Evolutionary conservation across 2,888 invertebrate genomes (phyloP).

Genomic region (Rhimphoctona megacephalus): DNA sequence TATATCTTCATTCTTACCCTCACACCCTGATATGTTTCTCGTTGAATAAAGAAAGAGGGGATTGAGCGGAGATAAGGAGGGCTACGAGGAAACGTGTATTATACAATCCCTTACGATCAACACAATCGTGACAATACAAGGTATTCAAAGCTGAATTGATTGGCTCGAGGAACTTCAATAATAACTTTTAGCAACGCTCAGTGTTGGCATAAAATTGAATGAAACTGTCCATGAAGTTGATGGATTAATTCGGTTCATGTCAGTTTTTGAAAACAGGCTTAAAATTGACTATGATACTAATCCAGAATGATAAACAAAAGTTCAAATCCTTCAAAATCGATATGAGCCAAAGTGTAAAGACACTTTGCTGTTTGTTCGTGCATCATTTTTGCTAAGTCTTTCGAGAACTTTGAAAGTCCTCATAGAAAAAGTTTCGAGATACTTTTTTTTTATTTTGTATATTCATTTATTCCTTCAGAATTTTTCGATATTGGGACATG

Average conservation of each 20-base stretch:
- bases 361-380: not conserved
- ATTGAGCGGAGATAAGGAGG: not conserved
- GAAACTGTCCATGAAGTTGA: not conserved
- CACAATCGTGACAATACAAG: not conserved
- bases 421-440: not conserved
- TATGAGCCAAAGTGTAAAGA: not conserved
- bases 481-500: constrained; percentile 5
- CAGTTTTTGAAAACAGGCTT: not conserved
- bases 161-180: not conserved
- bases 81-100: not conserved
- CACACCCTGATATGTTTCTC: constrained; percentile 10
- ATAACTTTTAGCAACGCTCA: not conserved
- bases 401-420: not conserved
- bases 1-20: constrained; percentile 15
- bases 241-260: not conserved
- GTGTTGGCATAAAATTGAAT: not conserved
- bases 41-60: constrained; percentile 1
- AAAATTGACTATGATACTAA: not conserved
- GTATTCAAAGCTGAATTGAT: constrained; percentile 20
- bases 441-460: not conserved
- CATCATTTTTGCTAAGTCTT: not conserved
- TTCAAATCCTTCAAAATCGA: not conserved
- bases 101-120: not conserved
- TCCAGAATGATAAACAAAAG: not conserved
- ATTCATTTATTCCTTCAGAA: not conserved